A percentile compares a stretch with the other conserved stretches of the same genome.
These are phyloP conservation scores for Sisyra nigra DNA, from an alignment of 2,888 invertebrate genomes.

Conservation along the genomic window DNA sequence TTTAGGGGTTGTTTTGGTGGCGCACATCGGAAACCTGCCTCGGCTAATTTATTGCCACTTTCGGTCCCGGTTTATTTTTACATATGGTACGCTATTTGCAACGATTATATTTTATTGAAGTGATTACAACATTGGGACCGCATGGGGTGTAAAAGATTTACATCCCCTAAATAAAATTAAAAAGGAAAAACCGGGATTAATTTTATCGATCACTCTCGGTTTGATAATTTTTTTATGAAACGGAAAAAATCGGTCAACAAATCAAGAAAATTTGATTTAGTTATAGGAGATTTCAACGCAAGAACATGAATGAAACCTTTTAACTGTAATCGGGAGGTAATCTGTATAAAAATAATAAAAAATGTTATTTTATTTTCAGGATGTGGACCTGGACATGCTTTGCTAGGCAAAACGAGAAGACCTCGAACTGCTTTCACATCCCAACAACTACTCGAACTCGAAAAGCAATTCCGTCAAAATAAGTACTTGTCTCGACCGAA, in stretches of 20 bases:
- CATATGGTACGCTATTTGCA: no score
- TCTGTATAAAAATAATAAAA: neutral
- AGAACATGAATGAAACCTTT: neutral
- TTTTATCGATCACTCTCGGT: no score
- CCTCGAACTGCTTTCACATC: constrained; percentile 96
- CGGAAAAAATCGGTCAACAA: neutral
- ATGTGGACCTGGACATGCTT: constrained; percentile 54
- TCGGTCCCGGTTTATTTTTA: no score
- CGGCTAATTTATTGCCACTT: no score
- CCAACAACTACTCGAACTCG: constrained; percentile 91
- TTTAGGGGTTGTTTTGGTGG: no score
- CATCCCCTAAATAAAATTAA: no score
- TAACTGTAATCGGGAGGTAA: neutral
- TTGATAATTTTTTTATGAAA: neutral
- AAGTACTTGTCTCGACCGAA: constrained; percentile 97
- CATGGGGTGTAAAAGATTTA: no score
- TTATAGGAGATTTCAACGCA: constrained; percentile 3
- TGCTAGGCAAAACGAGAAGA: constrained; percentile 72
- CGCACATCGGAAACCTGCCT: no score
- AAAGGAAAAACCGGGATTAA: no score
- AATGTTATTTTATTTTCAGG: constrained; percentile 29
- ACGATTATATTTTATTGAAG: no score
- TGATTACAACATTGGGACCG: no score
- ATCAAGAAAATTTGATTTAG: no score
- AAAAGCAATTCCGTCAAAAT: constrained; percentile 97